Conservation (phyloP, 2,888 invertebrate species). For the Drosophila colorata region DNA sequence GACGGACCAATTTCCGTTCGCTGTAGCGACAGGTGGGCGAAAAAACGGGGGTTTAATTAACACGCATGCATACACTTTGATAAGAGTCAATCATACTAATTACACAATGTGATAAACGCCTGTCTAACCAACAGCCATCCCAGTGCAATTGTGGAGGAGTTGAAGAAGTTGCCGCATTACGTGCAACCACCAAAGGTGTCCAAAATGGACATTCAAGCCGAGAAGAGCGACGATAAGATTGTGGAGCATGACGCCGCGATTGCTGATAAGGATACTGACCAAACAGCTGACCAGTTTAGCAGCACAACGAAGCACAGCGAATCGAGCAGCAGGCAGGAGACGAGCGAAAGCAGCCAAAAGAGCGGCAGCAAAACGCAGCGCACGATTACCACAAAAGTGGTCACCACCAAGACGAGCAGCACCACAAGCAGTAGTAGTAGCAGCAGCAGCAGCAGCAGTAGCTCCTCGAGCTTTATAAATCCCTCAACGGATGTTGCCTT, state of each 20-base stretch:
- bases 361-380: slow-evolving; percentile 48
- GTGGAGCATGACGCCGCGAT: slow-evolving; percentile 49
- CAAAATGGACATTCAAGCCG: slow-evolving; percentile 53
- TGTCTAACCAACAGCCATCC: slow-evolving; percentile 27
- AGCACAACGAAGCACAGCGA: slow-evolving; percentile 36
- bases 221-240: slow-evolving; percentile 61
- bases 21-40: slow-evolving; percentile 51
- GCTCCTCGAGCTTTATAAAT: slow-evolving; percentile 20
- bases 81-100: slow-evolving; percentile 61
- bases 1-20: slow-evolving; percentile 46
- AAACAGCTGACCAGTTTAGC: slow-evolving; percentile 33
- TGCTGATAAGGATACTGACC: slow-evolving; percentile 28
- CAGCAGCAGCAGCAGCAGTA: slow-evolving; percentile 23
- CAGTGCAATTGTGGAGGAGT: slow-evolving; percentile 83
- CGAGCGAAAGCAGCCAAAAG: slow-evolving; percentile 35
- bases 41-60: too few species aligned
- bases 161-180: slow-evolving; percentile 74
- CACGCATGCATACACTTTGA: slow-evolving; percentile 49
- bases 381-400: slow-evolving; percentile 60
- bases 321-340: slow-evolving; percentile 43
- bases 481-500: slow-evolving; percentile 66
- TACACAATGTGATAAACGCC: slow-evolving; percentile 41
- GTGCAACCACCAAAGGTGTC: slow-evolving; percentile 72
- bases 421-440: slow-evolving; percentile 42
- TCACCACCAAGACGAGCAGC: slow-evolving; percentile 66